phyloP scores from a whole-genome alignment of 2,797 vertebrate genomes.

The Crenichthys baileyi region DNA sequence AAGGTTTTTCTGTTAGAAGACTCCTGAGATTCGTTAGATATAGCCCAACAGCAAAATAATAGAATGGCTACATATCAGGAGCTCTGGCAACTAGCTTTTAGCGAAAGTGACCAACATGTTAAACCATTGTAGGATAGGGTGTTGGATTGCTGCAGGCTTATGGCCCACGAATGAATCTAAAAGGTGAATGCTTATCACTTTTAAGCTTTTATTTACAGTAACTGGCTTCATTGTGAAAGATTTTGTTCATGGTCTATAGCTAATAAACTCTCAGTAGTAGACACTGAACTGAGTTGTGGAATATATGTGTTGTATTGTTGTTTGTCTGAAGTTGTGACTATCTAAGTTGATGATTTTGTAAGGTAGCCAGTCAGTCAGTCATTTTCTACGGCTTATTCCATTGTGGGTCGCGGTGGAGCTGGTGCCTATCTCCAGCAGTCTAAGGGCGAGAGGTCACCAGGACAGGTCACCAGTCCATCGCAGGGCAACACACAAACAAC shows the following conservation, averaged over 20 bases:
- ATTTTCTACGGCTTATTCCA: too few relatives aligned
- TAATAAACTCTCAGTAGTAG: not conserved
- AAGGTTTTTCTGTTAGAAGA: not conserved
- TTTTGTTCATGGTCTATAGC: not conserved
- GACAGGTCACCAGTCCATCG: too few relatives aligned
- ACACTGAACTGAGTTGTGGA: not conserved
- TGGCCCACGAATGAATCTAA: not conserved
- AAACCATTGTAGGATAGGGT: too few relatives aligned
- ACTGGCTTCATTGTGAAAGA: not conserved
- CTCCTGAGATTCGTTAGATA: not conserved
- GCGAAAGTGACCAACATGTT: not conserved
- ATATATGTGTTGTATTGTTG: not conserved
- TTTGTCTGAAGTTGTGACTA: not conserved
- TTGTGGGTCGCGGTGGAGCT: too few relatives aligned
- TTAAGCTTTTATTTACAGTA: not conserved
- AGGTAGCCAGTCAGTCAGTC: too few relatives aligned
- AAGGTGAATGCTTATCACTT: not conserved
- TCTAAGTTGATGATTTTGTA: not conserved
- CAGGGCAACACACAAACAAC: too few relatives aligned
- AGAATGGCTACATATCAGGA: not conserved
- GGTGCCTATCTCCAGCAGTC: too few relatives aligned
- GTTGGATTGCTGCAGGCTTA: not conserved
- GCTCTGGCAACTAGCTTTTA: not conserved
- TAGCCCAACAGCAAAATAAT: not conserved
- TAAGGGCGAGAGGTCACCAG: too few relatives aligned